Percentiles rank a stretch among this genome's conserved stretches.
These are phyloP conservation scores for Globia sparganii DNA, from an alignment of 2,888 invertebrate genomes.

Conservation along the genomic window DNA sequence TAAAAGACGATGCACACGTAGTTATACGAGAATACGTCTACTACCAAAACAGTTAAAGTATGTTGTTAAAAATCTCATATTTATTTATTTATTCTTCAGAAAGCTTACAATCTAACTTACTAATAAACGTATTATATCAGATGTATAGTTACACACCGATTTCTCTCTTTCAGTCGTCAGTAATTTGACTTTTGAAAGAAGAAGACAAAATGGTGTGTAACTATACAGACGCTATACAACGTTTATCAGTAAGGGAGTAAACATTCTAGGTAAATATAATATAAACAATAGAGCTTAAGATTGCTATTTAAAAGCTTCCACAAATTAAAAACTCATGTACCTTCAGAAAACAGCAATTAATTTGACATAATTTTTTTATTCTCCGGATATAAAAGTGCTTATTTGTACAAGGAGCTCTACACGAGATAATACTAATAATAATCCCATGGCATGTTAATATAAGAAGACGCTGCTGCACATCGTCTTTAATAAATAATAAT, in stretches of 20 bases:
- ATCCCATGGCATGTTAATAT: neutral
- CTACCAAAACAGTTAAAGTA: neutral
- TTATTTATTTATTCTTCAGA: neutral
- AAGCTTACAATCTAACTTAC: neutral
- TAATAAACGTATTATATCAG: too few relatives aligned
- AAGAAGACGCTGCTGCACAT: neutral
- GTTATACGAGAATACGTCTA: neutral
- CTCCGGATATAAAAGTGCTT: neutral
- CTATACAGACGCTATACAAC: too few relatives aligned
- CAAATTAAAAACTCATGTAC: neutral
- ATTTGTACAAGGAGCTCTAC: neutral
- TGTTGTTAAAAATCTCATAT: neutral
- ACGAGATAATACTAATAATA: neutral
- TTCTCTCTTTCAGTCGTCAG: too few relatives aligned
- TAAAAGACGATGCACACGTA: neutral
- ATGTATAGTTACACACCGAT: too few relatives aligned
- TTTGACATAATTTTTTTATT: neutral
- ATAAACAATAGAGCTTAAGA: neutral
- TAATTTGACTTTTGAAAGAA: too few relatives aligned
- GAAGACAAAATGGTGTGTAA: too few relatives aligned
- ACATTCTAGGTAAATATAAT: neutral
- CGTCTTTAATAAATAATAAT: constrained; percentile 19
- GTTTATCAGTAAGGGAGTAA: too few relatives aligned
- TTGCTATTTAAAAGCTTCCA: neutral
- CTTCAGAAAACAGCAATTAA: neutral